A percentile compares a stretch with the other conserved stretches of the same genome.
phyloP scores from a whole-genome alignment of 2,113 vertebrate genomes.

The Thalassoma bifasciatum region DNA sequence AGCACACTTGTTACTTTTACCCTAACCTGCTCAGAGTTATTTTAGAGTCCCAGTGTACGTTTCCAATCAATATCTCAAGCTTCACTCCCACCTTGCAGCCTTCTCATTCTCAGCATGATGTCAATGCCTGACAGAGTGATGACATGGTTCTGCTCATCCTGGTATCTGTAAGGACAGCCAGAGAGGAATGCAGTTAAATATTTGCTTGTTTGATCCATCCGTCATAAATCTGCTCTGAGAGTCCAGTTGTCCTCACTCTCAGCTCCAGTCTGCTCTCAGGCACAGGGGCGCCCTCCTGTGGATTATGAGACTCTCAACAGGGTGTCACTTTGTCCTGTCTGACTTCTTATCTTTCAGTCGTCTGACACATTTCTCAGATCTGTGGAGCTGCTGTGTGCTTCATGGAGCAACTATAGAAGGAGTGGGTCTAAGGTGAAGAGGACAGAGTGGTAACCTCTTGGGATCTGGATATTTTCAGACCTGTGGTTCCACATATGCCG shows the following conservation, averaged over 20 bases:
- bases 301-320: neutral
- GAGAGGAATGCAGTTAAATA: neutral
- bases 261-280: neutral
- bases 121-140: neutral
- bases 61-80: too few species aligned
- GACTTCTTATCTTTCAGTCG: constrained; percentile 7
- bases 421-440: constrained; percentile 54
- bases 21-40: too few species aligned
- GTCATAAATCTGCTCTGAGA: too few species aligned
- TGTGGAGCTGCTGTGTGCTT: constrained; percentile 60
- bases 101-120: too few species aligned
- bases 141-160: neutral
- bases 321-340: neutral
- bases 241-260: neutral
- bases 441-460: constrained; percentile 26
- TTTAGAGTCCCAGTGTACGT: too few species aligned
- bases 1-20: too few species aligned
- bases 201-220: neutral
- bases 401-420: constrained; percentile 63
- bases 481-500: constrained; percentile 73
- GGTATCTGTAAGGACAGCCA: neutral
- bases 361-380: constrained; percentile 17
- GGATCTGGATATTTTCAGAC: constrained; percentile 70
- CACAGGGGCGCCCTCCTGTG: neutral
- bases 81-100: too few species aligned